Evolutionary conservation across 2,113 vertebrate species (phyloP).

Genomic region (Tragelaphus scriptus): DNA sequence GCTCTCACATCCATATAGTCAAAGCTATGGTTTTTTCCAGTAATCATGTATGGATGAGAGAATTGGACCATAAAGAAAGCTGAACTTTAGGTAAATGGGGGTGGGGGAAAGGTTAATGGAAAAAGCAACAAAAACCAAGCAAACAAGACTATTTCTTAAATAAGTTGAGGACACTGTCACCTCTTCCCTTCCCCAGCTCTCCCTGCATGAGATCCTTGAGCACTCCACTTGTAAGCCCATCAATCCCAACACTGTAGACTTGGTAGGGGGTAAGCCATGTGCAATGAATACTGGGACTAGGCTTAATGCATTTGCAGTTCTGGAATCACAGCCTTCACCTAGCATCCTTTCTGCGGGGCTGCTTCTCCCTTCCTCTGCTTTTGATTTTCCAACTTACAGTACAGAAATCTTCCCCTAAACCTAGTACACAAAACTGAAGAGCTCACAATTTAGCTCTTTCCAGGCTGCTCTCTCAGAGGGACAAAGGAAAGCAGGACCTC

Average conservation of each 20-base stretch:
- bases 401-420: not conserved
- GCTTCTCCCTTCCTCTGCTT: not conserved
- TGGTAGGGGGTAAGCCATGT: not conserved
- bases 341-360: not conserved
- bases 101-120: not conserved
- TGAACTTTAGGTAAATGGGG: not conserved
- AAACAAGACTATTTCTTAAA: not conserved
- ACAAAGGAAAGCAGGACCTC: not conserved
- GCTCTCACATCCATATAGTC: not conserved
- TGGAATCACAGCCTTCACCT: not conserved
- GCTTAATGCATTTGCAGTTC: not conserved
- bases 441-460: not conserved
- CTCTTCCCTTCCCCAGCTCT: not conserved
- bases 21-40: not conserved
- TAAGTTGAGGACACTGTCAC: not conserved
- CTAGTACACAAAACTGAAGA: not conserved
- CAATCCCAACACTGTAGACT: not conserved
- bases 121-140: not conserved
- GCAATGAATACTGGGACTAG: rapidly evolving
- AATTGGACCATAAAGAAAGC: not conserved
- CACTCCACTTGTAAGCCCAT: not conserved
- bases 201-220: no score
- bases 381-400: not conserved
- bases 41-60: not conserved
- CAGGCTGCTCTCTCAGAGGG: not conserved